Evolutionary conservation across 2,797 vertebrate species (phyloP).

Genomic region (Molossus alvarezi): DNA sequence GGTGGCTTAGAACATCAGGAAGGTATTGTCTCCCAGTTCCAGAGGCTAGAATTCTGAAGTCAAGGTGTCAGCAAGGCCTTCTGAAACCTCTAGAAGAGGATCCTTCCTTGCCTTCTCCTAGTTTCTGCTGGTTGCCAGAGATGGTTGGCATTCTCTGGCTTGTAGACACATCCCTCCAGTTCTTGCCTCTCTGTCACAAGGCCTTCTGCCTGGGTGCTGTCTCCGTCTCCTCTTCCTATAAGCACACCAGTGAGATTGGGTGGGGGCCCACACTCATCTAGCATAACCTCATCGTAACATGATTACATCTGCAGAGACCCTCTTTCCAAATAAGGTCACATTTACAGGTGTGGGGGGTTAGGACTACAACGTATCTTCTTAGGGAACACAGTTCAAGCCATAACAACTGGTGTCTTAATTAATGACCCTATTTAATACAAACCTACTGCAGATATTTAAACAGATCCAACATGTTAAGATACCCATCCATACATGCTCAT

Average conservation of each 20-base stretch:
- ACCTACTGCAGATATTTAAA: conserved; percentile 74
- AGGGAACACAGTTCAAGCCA: background rate
- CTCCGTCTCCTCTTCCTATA: background rate
- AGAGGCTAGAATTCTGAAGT: background rate
- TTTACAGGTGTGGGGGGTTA: background rate
- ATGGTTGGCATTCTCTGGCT: background rate
- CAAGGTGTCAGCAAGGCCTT: background rate
- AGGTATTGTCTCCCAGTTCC: background rate
- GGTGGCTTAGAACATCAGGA: background rate
- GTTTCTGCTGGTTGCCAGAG: background rate
- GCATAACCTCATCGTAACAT: background rate
- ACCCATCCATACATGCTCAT: conserved; percentile 72
- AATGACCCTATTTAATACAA: conserved; percentile 72
- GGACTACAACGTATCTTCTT: background rate
- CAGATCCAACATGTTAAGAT: conserved; percentile 84
- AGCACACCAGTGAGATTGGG: background rate
- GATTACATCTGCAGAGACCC: background rate
- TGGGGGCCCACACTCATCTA: background rate
- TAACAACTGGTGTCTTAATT: conserved; percentile 70
- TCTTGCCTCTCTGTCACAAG: background rate
- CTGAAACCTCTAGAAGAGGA: background rate
- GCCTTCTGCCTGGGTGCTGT: background rate
- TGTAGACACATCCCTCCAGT: background rate
- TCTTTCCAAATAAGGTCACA: conserved; percentile 26
- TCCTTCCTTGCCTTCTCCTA: background rate